Base-by-base conservation (phyloP, 2,888 invertebrate genomes). In the Coelogynopora nodosa region DNA sequence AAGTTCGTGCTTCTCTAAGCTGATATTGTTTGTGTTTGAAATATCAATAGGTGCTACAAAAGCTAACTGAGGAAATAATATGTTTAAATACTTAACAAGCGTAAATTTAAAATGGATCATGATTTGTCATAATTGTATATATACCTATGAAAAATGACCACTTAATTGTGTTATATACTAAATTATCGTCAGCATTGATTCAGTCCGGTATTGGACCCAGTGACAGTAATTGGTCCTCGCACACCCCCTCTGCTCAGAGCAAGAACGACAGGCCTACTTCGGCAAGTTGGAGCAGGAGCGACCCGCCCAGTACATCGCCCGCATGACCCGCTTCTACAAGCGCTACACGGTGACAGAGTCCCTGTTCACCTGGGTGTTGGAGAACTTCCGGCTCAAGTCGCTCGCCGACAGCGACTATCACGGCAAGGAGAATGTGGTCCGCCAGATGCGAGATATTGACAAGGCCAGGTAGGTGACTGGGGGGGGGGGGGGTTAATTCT, bases 391-490 rank as follows among this genome's bases (percentile, higher is more conserved):
- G 89, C 93, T 95, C 85, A 91, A 95, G 87, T 94, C 95, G 5
- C 93, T 98, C 90, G 96, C 97, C 0, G 98, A 99, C 92, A 94
- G 95, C 0, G 94, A 95, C 0, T 94, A 96, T 89, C 95, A 97
- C 91, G 97, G 97, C 0, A 93, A 94, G 0, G 94, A 94, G 1
- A 94, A 94, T 89, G 96, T 96, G 0, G 93, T 94, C 0, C 93
- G 93, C 0, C 94, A 94, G 26, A 94, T 98, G 93, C 93, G 94
- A 84, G 94, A 95, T 89, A 95, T 98, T 89, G 97, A 98, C 91
- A 93, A 94, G 0, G 96, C 96, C 87, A 94, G 94, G 94, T 94
- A 87, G 87, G 86, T 88, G 26, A 2, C 23, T n/a, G n/a, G n/a
- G n/a, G n/a, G n/a, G n/a, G n/a, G n/a, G n/a, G n/a, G 18, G 13